Conservation (phyloP, 1,140 invertebrate genomes). For the Ptiloglossa arizonensis region DNA sequence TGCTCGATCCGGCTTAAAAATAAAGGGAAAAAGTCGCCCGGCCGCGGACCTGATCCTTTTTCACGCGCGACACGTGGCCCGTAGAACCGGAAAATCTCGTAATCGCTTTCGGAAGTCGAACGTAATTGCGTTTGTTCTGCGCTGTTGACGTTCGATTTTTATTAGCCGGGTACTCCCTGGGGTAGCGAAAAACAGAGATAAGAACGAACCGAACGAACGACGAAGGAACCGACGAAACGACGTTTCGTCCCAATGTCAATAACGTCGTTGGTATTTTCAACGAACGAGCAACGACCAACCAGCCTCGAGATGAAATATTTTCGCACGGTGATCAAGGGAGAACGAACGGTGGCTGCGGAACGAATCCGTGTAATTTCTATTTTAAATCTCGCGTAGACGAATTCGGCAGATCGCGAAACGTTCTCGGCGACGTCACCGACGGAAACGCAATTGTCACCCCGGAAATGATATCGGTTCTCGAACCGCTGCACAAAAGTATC, state of each 20-base stretch:
- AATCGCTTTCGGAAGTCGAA: constrained; percentile 56
- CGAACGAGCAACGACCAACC: no score
- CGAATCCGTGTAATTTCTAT: background rate
- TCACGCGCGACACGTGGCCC: constrained; percentile 20
- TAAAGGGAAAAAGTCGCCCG: background rate
- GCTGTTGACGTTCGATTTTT: constrained; percentile 62
- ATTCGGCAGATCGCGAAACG: background rate
- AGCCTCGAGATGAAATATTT: constrained; percentile 2
- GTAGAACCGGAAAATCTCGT: constrained; percentile 51
- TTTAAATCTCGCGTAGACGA: background rate
- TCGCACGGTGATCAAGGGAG: background rate
- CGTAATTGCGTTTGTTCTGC: constrained; percentile 65
- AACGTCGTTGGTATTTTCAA: background rate
- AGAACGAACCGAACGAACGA: background rate
- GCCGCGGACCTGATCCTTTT: background rate
- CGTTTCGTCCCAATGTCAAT: background rate
- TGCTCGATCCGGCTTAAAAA: constrained; percentile 31
- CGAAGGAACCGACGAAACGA: constrained; percentile 26
- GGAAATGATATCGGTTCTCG: no score
- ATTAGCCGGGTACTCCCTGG: constrained; percentile 34
- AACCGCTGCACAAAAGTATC: no score
- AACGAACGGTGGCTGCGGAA: constrained; percentile 2
- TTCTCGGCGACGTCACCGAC: background rate
- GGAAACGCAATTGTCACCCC: no score
- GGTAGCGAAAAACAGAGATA: constrained; percentile 21